Evolutionary conservation across 2,888 invertebrate genomes (phyloP).

Genomic region (Drosophila melanosoma): DNA sequence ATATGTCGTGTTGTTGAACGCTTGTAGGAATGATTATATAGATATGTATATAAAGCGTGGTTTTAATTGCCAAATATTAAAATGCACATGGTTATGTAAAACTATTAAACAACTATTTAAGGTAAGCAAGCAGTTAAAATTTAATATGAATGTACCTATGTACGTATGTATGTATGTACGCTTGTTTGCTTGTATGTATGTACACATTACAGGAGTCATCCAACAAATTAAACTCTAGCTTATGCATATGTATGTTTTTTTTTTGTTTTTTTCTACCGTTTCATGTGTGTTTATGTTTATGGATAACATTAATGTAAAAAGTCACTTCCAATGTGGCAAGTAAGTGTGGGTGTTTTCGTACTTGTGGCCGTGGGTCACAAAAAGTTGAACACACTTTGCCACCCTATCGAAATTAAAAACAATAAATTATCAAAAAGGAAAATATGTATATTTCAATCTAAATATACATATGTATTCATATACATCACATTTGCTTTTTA

Average conservation of each 20-base stretch:
- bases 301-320: conserved; percentile 20
- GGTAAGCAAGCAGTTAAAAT: conserved; percentile 62
- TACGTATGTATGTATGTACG: conserved; percentile 9
- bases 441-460: conserved; percentile 41
- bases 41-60: conserved; percentile 57
- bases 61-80: conserved; percentile 62
- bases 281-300: conserved; percentile 8
- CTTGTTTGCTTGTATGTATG: conserved; percentile 10
- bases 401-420: conserved; percentile 67
- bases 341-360: conserved; percentile 12
- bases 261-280: not conserved
- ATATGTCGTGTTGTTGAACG: conserved; percentile 31
- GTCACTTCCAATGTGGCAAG: conserved; percentile 14
- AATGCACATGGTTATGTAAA: conserved; percentile 70
- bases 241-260: conserved; percentile 23
- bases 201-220: not conserved
- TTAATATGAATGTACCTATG: conserved; percentile 7
- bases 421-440: conserved; percentile 69
- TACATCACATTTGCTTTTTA: conserved; percentile 43
- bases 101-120: conserved; percentile 34
- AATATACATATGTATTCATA: conserved; percentile 31
- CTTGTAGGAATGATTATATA: conserved; percentile 48
- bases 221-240: conserved; percentile 39
- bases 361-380: conserved; percentile 31
- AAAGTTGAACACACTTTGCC: conserved; percentile 53